Conservation (phyloP, 1,140 invertebrate species). For the Brachionus paranguensis region DNA sequence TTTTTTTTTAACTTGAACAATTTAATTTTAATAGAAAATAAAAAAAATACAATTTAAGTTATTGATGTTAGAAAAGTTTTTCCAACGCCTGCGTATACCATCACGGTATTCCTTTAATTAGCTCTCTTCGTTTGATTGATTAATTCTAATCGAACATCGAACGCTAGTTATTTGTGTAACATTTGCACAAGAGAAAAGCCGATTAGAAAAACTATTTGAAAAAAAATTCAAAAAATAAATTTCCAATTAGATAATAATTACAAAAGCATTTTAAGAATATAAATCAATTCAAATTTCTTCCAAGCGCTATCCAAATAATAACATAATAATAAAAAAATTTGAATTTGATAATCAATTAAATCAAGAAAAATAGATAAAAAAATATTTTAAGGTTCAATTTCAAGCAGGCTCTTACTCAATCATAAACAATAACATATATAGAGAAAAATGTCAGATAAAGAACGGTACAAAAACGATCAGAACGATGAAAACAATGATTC, state of each 20-base stretch:
- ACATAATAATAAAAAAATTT: background rate
- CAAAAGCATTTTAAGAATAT: conserved; percentile 23
- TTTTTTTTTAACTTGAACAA: too few relatives aligned
- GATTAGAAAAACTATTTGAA: background rate
- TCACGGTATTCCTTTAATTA: background rate
- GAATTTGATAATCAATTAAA: conserved; percentile 28
- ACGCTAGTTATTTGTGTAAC: background rate
- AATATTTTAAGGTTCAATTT: conserved; percentile 32
- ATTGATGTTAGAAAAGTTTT: background rate
- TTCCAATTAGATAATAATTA: conserved; percentile 33
- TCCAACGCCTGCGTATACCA: background rate
- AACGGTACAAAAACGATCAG: background rate
- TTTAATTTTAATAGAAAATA: too few relatives aligned
- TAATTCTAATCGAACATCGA: background rate
- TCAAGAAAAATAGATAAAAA: conserved; percentile 2
- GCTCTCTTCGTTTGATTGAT: conserved; percentile 17
- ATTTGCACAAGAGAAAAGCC: conserved; percentile 5
- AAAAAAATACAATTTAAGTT: too few relatives aligned
- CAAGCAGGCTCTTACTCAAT: conserved; percentile 1
- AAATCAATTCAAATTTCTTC: conserved; percentile 21
- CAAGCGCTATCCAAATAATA: background rate
- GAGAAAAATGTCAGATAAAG: conserved; percentile 34
- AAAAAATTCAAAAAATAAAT: background rate
- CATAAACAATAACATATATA: conserved; percentile 7
- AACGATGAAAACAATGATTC: conserved; percentile 37